Conservation (phyloP, 2,113 vertebrate species). For the Ovis canadensis region DNA sequence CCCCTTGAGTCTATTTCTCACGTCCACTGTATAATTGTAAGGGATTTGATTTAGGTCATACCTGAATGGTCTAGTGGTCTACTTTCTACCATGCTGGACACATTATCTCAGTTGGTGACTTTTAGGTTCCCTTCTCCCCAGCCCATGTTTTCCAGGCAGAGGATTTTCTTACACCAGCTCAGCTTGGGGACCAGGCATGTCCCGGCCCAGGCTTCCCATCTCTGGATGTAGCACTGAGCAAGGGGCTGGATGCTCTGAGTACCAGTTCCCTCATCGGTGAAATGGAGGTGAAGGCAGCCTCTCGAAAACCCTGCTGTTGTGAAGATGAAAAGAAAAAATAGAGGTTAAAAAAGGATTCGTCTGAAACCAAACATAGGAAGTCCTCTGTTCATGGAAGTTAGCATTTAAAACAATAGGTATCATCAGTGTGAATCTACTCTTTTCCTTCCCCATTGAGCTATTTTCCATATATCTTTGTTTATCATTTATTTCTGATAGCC, state of each 20-base stretch:
- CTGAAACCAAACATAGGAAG: neutral
- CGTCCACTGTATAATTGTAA: neutral
- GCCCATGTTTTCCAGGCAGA: neutral
- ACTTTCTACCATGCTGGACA: neutral
- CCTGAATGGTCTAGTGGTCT: neutral
- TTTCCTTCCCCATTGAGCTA: neutral
- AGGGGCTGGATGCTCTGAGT: neutral
- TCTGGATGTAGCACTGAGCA: neutral
- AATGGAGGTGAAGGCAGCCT: neutral
- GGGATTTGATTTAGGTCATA: neutral
- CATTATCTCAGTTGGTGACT: neutral
- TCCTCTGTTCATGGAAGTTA: neutral
- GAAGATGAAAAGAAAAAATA: neutral
- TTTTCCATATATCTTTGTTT: neutral
- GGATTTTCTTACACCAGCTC: neutral
- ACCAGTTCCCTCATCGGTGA: neutral
- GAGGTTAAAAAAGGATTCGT: neutral
- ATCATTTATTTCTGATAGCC: neutral
- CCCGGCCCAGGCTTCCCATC: fast-evolving
- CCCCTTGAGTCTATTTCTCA: neutral
- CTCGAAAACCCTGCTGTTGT: neutral
- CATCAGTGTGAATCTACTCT: neutral
- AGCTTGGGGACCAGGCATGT: neutral
- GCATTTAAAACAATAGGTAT: neutral
- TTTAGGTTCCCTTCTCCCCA: neutral